Conservation (phyloP, 1,140 invertebrate genomes). For the Cataglyphis hispanica region DNA sequence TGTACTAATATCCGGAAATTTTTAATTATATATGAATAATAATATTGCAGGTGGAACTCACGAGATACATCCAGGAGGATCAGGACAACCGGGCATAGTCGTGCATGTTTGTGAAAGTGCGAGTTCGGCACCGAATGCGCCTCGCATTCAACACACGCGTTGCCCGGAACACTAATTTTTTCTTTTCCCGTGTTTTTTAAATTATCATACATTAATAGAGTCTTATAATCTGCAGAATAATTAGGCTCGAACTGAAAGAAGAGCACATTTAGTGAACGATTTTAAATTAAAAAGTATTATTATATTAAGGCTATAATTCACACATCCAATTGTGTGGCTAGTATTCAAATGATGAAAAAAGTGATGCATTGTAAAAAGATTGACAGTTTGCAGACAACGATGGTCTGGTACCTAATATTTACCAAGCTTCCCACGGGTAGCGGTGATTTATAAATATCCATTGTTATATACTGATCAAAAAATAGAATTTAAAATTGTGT, state of each 20-base stretch:
- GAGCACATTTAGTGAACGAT: not conserved
- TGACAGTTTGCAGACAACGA: slow-evolving; percentile 27
- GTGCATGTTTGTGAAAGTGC: slow-evolving; percentile 91
- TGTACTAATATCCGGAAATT: not conserved
- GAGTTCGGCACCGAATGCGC: slow-evolving; percentile 76
- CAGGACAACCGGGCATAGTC: slow-evolving; percentile 95
- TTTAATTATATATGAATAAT: not conserved
- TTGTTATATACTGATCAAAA: slow-evolving; percentile 32
- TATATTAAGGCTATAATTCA: slow-evolving; percentile 18
- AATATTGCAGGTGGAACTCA: slow-evolving; percentile 89
- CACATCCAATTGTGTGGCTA: slow-evolving; percentile 7
- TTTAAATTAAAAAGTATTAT: slow-evolving; percentile 32
- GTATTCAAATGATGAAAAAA: not conserved
- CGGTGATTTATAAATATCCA: slow-evolving; percentile 39
- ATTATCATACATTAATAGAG: not conserved
- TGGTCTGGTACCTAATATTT: not conserved
- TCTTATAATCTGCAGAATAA: not conserved
- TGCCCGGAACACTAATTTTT: slow-evolving; percentile 84
- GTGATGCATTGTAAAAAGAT: slow-evolving; percentile 31
- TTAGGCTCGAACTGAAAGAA: not conserved
- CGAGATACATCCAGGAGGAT: slow-evolving; percentile 93
- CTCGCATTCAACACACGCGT: slow-evolving; percentile 84
- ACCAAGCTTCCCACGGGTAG: slow-evolving; percentile 22
- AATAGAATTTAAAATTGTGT: slow-evolving; percentile 21
- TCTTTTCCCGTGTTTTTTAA: not conserved